Evolutionary conservation across 2,888 invertebrate genomes (phyloP), one percentile per base, ranked within the genome.

Genomic region (Herminia tarsipennalis): DNA sequence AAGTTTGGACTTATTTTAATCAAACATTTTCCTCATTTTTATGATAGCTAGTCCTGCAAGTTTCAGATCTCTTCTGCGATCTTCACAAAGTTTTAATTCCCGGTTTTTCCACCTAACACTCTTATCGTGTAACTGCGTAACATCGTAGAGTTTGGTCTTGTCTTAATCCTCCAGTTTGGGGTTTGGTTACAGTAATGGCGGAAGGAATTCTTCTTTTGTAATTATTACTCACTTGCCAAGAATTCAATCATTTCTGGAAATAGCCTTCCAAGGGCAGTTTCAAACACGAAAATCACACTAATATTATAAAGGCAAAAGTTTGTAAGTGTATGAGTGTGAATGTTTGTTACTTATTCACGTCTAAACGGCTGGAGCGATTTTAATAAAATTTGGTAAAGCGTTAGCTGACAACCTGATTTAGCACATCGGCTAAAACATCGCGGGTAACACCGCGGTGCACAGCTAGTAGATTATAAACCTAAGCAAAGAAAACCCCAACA

Each of bases 41-140:
- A 47, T 47, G 27, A 33, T 27, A 41, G 37, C 29, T 6, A 17
- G 47, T 33, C 47, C 29, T 12, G 37, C 5, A 36, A 42, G 35
- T 40, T 43, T 22, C 33, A 38, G 39, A 57, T 45, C 54, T 56
- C 37, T 50, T 54, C 43, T 37, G 20, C 49, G 49, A 70, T 64
- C 61, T 53, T 30, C 36, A 47, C 33, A 59, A 73, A 76, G 64
- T 76, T 80, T 78, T 77, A 75, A 78, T 73, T 68, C 76, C 52
- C 56, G 54, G 66, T 71, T 69, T 74, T 73, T 62, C 67, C 48
- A 64, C 37, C 56, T 61, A 55, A 50, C 66, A 51, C 44, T 61
- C 64, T 78, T 78, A 78, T 79, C 79, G 50, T 59, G 58, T 54
- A 65, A 65, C 59, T 66, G 50, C 52, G 55, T 59, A 38, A 56